These are phyloP conservation scores for Donacobius atricapilla DNA, from an alignment of 2,113 vertebrate genomes.

Conservation along the genomic window DNA sequence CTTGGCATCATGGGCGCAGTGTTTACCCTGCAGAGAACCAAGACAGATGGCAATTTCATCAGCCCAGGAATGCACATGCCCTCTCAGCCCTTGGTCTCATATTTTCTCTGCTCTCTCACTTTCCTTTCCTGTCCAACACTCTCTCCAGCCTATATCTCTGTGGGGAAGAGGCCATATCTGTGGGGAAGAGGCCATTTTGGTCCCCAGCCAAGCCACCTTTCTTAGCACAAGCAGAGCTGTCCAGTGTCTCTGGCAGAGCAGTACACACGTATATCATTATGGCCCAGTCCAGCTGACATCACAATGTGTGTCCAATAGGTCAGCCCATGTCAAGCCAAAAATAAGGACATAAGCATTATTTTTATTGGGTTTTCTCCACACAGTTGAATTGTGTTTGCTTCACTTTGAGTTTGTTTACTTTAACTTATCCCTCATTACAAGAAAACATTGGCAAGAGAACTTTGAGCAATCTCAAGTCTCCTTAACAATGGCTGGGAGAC, in stretches of 20 bases:
- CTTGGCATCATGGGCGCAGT: accelerated
- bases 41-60: not conserved
- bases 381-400: not conserved
- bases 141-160: not conserved
- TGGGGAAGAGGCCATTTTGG: not conserved
- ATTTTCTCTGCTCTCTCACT: not conserved
- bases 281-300: not conserved
- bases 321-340: not conserved
- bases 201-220: not conserved
- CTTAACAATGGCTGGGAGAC: not conserved
- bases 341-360: not conserved
- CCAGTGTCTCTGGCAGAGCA: not conserved
- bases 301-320: not conserved
- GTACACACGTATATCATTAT: accelerated
- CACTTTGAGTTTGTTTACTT: constrained; percentile 8
- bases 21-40: not conserved
- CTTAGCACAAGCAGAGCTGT: not conserved
- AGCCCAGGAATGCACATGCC: not conserved
- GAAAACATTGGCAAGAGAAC: not conserved
- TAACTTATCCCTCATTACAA: constrained; percentile 31
- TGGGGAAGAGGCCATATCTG: not conserved
- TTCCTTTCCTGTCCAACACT: not conserved
- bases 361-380: not conserved
- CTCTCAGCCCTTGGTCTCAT: not conserved
- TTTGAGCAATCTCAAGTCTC: not conserved